Conservation (phyloP, 2,888 invertebrate species). For the Thereva unica region DNA sequence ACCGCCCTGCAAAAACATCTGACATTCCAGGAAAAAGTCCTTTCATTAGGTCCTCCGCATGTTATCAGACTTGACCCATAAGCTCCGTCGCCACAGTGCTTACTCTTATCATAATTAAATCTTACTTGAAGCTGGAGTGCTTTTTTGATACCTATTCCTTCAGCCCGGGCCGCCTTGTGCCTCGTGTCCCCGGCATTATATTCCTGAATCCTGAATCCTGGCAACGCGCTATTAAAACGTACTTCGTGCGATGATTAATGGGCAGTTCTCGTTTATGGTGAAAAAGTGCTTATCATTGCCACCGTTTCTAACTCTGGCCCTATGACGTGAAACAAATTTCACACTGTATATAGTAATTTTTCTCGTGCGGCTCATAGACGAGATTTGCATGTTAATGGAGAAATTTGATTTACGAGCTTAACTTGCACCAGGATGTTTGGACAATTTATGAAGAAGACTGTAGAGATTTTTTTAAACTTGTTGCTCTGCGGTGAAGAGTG, state of each 20-base stretch:
- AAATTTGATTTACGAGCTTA: conserved; percentile 29
- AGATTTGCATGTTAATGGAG: conserved; percentile 35
- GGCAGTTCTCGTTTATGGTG: conserved; percentile 31
- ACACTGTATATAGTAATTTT: conserved; percentile 31
- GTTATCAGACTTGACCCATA: no score
- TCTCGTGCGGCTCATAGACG: conserved; percentile 24
- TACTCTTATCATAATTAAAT: conserved; percentile 41
- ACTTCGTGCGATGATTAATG: conserved; percentile 39
- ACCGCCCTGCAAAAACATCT: no score
- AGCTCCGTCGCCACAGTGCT: no score
- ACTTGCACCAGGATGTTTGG: conserved; percentile 13
- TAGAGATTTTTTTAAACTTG: conserved; percentile 17
- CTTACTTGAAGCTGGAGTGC: conserved; percentile 36
- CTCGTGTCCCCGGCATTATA: conserved; percentile 29
- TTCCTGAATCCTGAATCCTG: conserved; percentile 2
- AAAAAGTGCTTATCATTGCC: conserved; percentile 31
- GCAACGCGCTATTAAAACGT: conserved; percentile 39
- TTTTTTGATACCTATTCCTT: conserved; percentile 27
- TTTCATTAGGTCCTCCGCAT: no score
- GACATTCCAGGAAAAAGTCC: no score
- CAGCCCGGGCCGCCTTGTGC: neutral
- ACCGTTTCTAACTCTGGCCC: conserved; percentile 27
- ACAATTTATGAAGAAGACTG: conserved; percentile 10
- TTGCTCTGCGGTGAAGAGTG: neutral
- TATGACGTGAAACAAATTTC: conserved; percentile 33